Evolutionary conservation across 2,888 invertebrate genomes (phyloP).

Genomic region (Ctenicera cuprea): DNA sequence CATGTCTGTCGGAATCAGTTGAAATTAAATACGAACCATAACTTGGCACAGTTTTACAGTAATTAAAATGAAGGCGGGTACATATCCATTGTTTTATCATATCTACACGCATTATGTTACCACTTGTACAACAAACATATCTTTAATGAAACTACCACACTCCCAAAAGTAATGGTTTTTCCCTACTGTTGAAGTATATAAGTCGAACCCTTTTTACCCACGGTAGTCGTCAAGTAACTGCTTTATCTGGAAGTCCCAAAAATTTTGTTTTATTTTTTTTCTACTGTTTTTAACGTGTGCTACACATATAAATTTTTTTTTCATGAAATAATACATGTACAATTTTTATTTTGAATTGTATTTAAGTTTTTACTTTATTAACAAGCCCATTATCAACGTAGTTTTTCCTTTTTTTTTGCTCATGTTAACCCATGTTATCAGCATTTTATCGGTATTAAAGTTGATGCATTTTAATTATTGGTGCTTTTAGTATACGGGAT

Average conservation of each 20-base stretch:
- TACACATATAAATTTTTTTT: too few species aligned
- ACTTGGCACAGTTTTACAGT: conserved; percentile 43
- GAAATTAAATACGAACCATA: conserved; percentile 22
- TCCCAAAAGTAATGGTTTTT: too few species aligned
- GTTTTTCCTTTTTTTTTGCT: background rate
- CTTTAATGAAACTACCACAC: conserved; percentile 6
- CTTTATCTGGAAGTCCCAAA: too few species aligned
- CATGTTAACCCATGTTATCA: too few species aligned
- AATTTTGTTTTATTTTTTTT: too few species aligned
- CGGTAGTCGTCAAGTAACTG: background rate
- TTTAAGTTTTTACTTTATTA: background rate
- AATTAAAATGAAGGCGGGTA: conserved; percentile 15
- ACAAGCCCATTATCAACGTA: too few species aligned
- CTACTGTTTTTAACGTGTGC: too few species aligned
- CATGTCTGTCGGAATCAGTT: conserved; percentile 21
- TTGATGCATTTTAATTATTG: background rate
- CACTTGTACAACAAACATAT: conserved; percentile 33
- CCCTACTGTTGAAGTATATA: too few species aligned
- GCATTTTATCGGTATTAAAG: too few species aligned
- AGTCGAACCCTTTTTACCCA: too few species aligned
- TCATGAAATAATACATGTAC: too few species aligned
- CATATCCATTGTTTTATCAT: conserved; percentile 41
- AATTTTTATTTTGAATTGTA: too few species aligned
- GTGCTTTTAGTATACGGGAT: conserved; percentile 26
- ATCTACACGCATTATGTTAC: conserved; percentile 24